Evolutionary conservation across 2,888 invertebrate species (phyloP), one percentile per base, ranked within the genome.

Genomic region (Protophormia terraenovae): DNA sequence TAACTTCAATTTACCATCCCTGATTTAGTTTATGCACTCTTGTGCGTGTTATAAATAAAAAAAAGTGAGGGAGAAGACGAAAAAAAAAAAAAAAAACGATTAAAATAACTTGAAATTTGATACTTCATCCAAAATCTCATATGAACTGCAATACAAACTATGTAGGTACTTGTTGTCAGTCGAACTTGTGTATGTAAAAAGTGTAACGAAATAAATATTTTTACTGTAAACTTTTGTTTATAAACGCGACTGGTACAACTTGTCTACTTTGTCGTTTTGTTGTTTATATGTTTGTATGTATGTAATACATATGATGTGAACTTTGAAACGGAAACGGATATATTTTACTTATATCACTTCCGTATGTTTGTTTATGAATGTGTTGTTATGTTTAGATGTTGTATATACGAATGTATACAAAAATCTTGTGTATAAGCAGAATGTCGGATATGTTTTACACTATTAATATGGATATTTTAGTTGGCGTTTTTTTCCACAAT

Each of bases 321-420:
- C 55, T 75, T 73, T 76, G 87, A 87, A 87, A 87, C 89, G 90
- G 88, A 90, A 90, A 87, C 89, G 90, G 90, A 90, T 89, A 89
- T 91, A 88, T 89, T 90, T 89, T 88, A 90, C 89, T 91, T 90
- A 89, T 87, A 90, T 89, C 88, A 88, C 90, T 88, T 91, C 90
- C 90, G 89, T 87, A 87, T 3, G 64, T 50, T 27, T 66, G 27
- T 64, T 50, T 76, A 50, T 58, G 12, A n/a, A 38, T 24, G 38
- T 27, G n/a, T 53, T 35, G 0, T 24, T 10, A 7, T 35, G 14
- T 67, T 1, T 12, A 19, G 8, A 47, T n/a, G n/a, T n/a, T n/a
- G n/a, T n/a, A n/a, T n/a, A n/a, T n/a, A 29, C 29, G 22, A 16
- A 67, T 50, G 22, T 55, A 32, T 35, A 53, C 41, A 45, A 35